Base-by-base conservation (phyloP, 2,888 invertebrate species). In the Rhamnusium bicolor region DNA sequence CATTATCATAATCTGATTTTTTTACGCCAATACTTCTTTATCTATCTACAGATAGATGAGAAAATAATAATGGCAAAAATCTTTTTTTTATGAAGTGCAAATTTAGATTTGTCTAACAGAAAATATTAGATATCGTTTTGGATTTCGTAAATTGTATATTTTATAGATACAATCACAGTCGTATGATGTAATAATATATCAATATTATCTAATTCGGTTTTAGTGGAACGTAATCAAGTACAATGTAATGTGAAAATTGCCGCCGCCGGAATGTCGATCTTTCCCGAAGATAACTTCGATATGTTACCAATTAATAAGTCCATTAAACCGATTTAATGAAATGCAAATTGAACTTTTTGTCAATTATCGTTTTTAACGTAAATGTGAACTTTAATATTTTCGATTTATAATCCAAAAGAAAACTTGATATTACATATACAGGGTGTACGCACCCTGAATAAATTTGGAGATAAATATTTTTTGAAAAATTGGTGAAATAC, bases 301-400 rank as follows among this genome's bases (percentile, higher is more conserved):
- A 51, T 51, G 18, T 19, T 19, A 51, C 10, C 51, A 51, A 51
- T 51, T 19, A 51, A 51, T 12, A 51, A 10, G 19, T 19, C 51
- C 51, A 51, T 51, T 51, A 51, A 19, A 19, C 51, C 19, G 51
- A 19, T 51, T 51, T 51, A 51, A 51, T 51, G 51, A 51, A 51
- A 51, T 51, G 51, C 12, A 51, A 51, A 51, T 51, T 51, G 51
- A 19, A 19, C 51, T 51, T 51, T 51, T 51, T 40, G 40, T 16
- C 51, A 51, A 51, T 19, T 51, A 51, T 18, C 18, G 51, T 51
- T 16, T 18, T 8, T 18, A 19, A 51, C 7, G 51, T 18, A 18
- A 51, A 51, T 51, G 19, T 51, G 51, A 16, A 18, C 51, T 51
- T 51, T 51, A 18, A 51, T 51, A 18, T 51, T 51, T 51, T 18